A percentile compares a stretch with the other conserved stretches of the same genome.
phyloP scores from a whole-genome alignment of 2,797 vertebrate species.

The Toxotes lorentzi region DNA sequence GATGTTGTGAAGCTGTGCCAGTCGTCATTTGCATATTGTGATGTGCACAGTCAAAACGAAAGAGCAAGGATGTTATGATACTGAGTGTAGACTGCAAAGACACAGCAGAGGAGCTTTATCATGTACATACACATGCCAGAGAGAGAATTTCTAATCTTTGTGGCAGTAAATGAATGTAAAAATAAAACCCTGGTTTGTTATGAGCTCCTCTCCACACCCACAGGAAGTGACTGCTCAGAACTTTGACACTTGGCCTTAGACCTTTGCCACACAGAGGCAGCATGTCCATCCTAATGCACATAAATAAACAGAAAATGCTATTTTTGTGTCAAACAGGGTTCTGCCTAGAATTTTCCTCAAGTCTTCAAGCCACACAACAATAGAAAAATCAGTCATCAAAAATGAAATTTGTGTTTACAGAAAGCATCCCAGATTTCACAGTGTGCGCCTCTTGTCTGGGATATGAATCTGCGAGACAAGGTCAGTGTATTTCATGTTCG shows the following conservation, averaged over 20 bases:
- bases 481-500: conserved; percentile 54
- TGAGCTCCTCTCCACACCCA: too few species aligned
- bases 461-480: conserved; percentile 51
- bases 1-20: not conserved
- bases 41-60: conserved; percentile 8
- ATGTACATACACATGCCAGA: not conserved
- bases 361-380: not conserved
- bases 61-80: not conserved
- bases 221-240: too few species aligned
- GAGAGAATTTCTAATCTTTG: not conserved
- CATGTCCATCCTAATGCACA: not conserved
- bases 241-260: too few species aligned
- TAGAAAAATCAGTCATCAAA: not conserved
- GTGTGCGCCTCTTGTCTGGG: conserved; percentile 18
- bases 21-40: conserved; percentile 25
- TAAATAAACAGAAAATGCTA: not conserved
- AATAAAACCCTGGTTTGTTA: not conserved
- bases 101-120: not conserved
- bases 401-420: not conserved
- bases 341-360: too few species aligned
- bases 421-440: conserved; percentile 34
- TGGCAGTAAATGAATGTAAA: not conserved
- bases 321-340: not conserved
- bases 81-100: not conserved
- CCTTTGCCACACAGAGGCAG: not conserved